phyloP scores from a whole-genome alignment of 2,888 invertebrate genomes.

The Sesia bembeciformis region DNA sequence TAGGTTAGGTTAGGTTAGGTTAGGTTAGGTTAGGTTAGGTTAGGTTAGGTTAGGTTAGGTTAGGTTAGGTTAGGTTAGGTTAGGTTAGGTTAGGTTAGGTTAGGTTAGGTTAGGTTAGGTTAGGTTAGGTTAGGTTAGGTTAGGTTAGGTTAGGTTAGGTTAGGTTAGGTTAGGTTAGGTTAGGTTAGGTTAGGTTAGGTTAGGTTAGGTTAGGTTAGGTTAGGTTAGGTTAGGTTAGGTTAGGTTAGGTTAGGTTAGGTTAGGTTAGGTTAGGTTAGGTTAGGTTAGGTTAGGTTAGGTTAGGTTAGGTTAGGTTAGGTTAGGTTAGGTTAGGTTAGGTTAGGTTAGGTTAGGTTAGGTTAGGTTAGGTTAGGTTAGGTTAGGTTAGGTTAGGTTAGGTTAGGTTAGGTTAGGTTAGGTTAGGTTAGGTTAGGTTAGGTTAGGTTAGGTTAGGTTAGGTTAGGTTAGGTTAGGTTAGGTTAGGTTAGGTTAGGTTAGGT shows the following conservation, averaged over 20 bases:
- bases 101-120: slow-evolving; percentile 12
- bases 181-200: slow-evolving; percentile 11
- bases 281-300: slow-evolving; percentile 8
- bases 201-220: slow-evolving; percentile 11
- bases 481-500: slow-evolving; percentile 10
- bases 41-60: slow-evolving; percentile 17
- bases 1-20: slow-evolving; percentile 18
- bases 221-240: slow-evolving; percentile 10
- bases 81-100: slow-evolving; percentile 13
- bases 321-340: slow-evolving; percentile 6
- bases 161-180: slow-evolving; percentile 11
- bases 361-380: slow-evolving; percentile 6
- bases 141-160: slow-evolving; percentile 11
- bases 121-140: slow-evolving; percentile 11
- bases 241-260: slow-evolving; percentile 8
- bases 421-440: slow-evolving; percentile 9
- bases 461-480: slow-evolving; percentile 10
- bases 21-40: slow-evolving; percentile 20
- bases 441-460: slow-evolving; percentile 9
- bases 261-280: slow-evolving; percentile 7
- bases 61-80: slow-evolving; percentile 10
- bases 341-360: slow-evolving; percentile 6
- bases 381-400: slow-evolving; percentile 6
- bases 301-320: slow-evolving; percentile 6
- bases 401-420: slow-evolving; percentile 7